Conservation (phyloP, 2,113 vertebrate species). For the Bufo bufo region DNA sequence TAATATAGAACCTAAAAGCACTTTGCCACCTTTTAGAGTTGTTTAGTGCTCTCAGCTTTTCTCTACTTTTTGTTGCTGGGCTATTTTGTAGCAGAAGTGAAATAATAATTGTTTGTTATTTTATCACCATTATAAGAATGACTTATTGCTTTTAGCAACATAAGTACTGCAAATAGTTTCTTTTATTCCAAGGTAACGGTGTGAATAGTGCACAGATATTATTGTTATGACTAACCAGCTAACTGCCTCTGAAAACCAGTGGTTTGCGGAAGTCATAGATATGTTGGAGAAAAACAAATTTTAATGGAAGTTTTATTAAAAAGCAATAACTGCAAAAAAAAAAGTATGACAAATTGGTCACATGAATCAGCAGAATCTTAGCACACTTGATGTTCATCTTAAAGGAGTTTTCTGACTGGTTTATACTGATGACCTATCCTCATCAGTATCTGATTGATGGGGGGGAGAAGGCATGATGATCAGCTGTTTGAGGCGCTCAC, state of each 20-base stretch:
- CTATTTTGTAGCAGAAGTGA: not conserved
- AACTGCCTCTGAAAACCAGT: not conserved
- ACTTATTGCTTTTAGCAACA: conserved; percentile 5
- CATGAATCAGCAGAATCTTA: not conserved
- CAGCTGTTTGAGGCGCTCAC: no score
- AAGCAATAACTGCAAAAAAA: not conserved
- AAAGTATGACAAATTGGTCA: not conserved
- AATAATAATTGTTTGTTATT: conserved; percentile 34
- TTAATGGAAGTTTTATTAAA: not conserved
- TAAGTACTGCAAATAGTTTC: not conserved
- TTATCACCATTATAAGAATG: not conserved
- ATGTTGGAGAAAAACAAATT: not conserved
- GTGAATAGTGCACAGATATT: not conserved
- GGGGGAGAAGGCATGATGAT: no score
- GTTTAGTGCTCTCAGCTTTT: conserved; percentile 15
- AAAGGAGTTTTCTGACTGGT: no score
- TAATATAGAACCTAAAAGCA: conserved; percentile 29
- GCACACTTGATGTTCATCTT: not conserved
- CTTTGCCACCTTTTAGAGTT: conserved; percentile 11
- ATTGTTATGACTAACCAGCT: not conserved
- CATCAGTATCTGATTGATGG: no score
- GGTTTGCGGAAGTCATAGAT: not conserved
- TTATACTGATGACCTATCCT: no score
- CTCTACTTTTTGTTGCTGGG: not conserved
- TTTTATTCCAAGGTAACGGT: not conserved